Percentiles rank a stretch among this genome's conserved stretches.
phyloP scores from a whole-genome alignment of 2,113 vertebrate species.

The Nerophis ophidion region DNA sequence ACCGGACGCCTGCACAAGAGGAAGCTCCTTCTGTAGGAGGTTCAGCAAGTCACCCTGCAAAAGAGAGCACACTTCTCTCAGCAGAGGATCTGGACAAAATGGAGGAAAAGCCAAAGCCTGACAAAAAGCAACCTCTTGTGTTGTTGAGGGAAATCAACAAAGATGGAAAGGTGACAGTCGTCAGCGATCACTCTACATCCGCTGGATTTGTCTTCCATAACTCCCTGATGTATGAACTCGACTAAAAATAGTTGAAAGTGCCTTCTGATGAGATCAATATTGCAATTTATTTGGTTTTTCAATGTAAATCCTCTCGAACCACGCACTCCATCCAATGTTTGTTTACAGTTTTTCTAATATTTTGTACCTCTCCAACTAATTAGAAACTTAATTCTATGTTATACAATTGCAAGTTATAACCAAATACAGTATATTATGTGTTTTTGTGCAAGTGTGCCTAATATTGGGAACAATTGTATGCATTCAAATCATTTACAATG shows the following conservation, averaged over 20 bases:
- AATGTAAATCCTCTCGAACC: too few species aligned
- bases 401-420: too few species aligned
- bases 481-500: neutral
- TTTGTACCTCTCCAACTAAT: too few species aligned
- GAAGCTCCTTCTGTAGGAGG: neutral
- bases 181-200: conserved; percentile 73
- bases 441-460: neutral
- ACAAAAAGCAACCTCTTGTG: neutral
- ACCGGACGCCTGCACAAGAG: neutral
- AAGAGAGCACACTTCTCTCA: neutral
- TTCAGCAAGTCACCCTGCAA: neutral
- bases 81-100: conserved; percentile 3
- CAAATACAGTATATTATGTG: too few species aligned
- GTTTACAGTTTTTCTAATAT: too few species aligned
- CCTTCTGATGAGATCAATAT: neutral
- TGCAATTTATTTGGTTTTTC: too few species aligned
- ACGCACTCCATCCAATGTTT: too few species aligned
- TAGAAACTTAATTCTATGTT: too few species aligned
- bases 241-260: conserved; percentile 59
- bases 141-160: conserved; percentile 66
- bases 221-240: conserved; percentile 79
- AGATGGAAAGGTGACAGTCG: conserved; percentile 67
- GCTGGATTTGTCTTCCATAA: conserved; percentile 79
- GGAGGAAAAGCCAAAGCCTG: neutral
- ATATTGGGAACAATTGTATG: neutral